These are phyloP conservation scores for Acrobasis repandana DNA, from an alignment of 2,888 invertebrate species.

Conservation along the genomic window DNA sequence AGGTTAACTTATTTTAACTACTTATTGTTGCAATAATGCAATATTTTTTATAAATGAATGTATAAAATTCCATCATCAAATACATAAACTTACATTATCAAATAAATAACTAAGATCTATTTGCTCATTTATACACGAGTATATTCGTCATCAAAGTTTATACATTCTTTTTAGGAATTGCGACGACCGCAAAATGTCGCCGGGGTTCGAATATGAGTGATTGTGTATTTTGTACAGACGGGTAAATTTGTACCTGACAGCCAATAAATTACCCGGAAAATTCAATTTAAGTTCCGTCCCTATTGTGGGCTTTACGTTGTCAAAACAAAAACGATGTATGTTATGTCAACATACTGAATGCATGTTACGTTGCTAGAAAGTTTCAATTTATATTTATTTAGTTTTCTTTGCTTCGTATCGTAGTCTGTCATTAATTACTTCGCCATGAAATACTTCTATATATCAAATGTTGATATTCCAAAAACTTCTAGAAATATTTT, in stretches of 20 bases:
- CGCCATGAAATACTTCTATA: too few relatives aligned
- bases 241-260: constrained; percentile 5
- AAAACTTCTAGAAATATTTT: too few relatives aligned
- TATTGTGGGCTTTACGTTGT: constrained; percentile 7
- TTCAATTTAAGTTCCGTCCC: constrained; percentile 21
- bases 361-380: neutral
- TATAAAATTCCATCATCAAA: too few relatives aligned
- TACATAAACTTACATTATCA: too few relatives aligned
- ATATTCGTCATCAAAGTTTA: neutral
- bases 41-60: too few relatives aligned
- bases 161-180: neutral
- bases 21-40: too few relatives aligned
- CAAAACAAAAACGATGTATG: constrained; percentile 8
- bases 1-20: too few relatives aligned
- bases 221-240: constrained; percentile 10
- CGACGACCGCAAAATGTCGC: constrained; percentile 1
- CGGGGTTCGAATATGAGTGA: constrained; percentile 11
- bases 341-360: neutral
- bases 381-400: too few relatives aligned
- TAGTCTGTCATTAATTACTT: too few relatives aligned
- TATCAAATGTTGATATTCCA: too few relatives aligned
- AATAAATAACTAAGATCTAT: neutral
- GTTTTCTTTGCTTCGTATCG: too few relatives aligned
- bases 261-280: constrained; percentile 22
- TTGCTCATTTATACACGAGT: neutral